Evolutionary conservation across 2,113 vertebrate species (phyloP), one percentile per base, ranked within the genome.

Genomic region (Herpetotheres cachinnans): DNA sequence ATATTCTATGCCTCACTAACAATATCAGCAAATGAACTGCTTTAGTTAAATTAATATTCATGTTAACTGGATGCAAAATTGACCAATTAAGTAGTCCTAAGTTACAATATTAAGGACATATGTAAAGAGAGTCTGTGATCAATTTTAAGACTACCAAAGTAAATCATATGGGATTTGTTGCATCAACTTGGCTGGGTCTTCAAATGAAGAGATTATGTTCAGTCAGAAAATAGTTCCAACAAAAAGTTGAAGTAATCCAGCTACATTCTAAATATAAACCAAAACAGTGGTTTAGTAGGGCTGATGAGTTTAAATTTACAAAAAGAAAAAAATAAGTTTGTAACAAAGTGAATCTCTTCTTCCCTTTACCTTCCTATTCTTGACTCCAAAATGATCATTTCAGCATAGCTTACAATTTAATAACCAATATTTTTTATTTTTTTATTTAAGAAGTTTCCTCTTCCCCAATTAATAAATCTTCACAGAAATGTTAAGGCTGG

Each of bases 21-120:
- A 87, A 61, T 73, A 94, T 89, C 55, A 86, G 86, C 56, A 97
- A 91, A 91, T 93, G 49, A 93, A 95, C 66, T 89, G 92, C 79
- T 81, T 90, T 93, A 71, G 58, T 58, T 84, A 79, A 86, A 87
- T 89, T 96, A 94, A 94, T 96, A 96, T 94, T 89, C 63, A 70
- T 93, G 70, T 70, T 95, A 95, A 95, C 83, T 79, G 73, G 85
- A 92, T 65, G 84, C n/a, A 97, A 94, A 82, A 97, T 86, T 90
- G 96, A 80, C 67, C 72, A 94, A 97, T 97, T 92, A 94, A 85
- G 93, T 56, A 88, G 69, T 62, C 79, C 69, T 93, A 89, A 82
- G 32, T 78, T 84, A 62, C 18, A 94, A 72, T 85, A 95, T 79
- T 95, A 91, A 89, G 52, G 34, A 84, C 79, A 91, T 69, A 82